A percentile compares a stretch with the other conserved stretches of the same genome.
These are phyloP conservation scores for Sicus ferrugineus DNA, from an alignment of 2,888 invertebrate genomes.

Conservation along the genomic window DNA sequence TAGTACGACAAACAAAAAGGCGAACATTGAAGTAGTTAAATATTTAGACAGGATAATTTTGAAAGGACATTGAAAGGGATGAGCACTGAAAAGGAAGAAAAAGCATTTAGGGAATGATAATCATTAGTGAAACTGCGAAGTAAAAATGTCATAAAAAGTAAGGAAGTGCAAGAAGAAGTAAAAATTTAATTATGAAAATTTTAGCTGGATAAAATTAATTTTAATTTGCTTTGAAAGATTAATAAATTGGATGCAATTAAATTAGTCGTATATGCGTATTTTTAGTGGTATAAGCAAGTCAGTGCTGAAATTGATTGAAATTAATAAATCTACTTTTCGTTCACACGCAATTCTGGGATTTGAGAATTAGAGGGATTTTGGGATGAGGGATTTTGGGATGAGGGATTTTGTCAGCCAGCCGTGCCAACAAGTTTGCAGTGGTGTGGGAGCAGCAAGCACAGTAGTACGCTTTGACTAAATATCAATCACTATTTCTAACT, in stretches of 20 bases:
- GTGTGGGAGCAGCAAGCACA: not conserved
- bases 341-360: not conserved
- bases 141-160: not conserved
- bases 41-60: slow-evolving; percentile 4
- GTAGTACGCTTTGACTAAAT: too few relatives aligned
- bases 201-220: too few relatives aligned
- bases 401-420: not conserved
- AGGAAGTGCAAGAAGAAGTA: not conserved
- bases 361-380: too few relatives aligned
- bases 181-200: too few relatives aligned
- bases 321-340: slow-evolving; percentile 15
- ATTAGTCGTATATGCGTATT: not conserved
- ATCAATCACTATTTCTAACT: too few relatives aligned
- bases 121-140: not conserved
- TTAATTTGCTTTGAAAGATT: not conserved
- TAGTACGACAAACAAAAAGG: not conserved
- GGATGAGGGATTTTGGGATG: too few relatives aligned
- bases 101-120: not conserved
- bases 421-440: not conserved
- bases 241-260: not conserved
- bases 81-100: not conserved
- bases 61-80: not conserved
- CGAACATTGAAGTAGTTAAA: not conserved
- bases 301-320: slow-evolving; percentile 3
- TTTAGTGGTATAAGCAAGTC: not conserved